A percentile compares a stretch with the other conserved stretches of the same genome.
phyloP scores from a whole-genome alignment of 2,113 vertebrate species.

The Percina caprodes region DNA sequence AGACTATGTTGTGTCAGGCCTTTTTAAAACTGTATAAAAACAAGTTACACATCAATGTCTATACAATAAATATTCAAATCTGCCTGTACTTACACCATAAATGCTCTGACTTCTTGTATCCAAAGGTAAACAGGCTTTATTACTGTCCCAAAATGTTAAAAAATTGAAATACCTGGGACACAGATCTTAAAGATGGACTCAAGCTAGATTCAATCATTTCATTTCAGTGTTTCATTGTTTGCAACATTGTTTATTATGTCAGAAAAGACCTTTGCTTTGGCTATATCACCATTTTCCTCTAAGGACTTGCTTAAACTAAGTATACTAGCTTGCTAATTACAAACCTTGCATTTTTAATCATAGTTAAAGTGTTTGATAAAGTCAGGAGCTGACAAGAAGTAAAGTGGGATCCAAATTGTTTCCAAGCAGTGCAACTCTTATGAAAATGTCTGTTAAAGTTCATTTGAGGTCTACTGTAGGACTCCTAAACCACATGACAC shows the following conservation, averaged over 20 bases:
- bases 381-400: neutral
- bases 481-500: neutral
- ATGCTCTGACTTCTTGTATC: neutral
- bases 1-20: conserved; percentile 87
- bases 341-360: neutral
- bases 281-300: too few relatives aligned
- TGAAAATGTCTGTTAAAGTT: neutral
- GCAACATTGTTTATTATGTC: neutral
- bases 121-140: neutral
- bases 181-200: neutral
- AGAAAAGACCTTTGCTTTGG: neutral
- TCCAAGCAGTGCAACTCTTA: neutral
- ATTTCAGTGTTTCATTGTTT: neutral
- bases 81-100: neutral
- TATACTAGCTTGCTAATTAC: neutral
- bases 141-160: neutral
- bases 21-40: conserved; percentile 74
- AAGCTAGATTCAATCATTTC: neutral
- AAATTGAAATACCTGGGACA: neutral
- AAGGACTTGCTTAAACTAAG: neutral
- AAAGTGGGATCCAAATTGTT: neutral
- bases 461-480: neutral
- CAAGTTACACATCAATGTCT: neutral
- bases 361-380: neutral
- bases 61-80: conserved; percentile 4